phyloP scores from a whole-genome alignment of 2,113 vertebrate species.

The Mustela lutreola region DNA sequence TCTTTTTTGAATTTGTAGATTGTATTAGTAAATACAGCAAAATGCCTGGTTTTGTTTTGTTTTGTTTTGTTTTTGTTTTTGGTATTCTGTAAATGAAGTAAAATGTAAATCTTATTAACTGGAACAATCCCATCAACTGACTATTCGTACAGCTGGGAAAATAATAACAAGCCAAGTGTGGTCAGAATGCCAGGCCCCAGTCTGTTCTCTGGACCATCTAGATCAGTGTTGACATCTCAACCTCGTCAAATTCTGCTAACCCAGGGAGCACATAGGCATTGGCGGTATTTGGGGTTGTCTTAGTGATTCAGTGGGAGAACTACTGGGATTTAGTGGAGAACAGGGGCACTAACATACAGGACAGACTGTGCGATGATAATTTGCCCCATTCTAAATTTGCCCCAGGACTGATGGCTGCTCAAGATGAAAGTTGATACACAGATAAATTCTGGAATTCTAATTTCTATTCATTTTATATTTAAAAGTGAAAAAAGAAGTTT shows the following conservation, averaged over 20 bases:
- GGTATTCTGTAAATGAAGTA: not conserved
- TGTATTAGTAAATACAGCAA: not conserved
- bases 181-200: not conserved
- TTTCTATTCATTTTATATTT: not conserved
- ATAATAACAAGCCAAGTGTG: not conserved
- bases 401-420: fast-evolving
- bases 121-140: no score
- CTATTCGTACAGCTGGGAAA: not conserved
- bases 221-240: not conserved
- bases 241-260: not conserved
- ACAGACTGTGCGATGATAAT: not conserved
- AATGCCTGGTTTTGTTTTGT: not conserved
- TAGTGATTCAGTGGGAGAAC: not conserved
- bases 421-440: not conserved
- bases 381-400: not conserved
- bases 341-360: not conserved
- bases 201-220: not conserved
- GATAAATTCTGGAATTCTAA: not conserved
- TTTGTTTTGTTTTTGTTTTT: no score
- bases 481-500: not conserved
- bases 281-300: fast-evolving
- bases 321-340: not conserved
- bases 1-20: not conserved
- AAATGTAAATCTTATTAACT: not conserved
- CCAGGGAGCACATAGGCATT: fast-evolving